phyloP scores from a whole-genome alignment of 2,888 invertebrate species.

The Acheta domesticus region DNA sequence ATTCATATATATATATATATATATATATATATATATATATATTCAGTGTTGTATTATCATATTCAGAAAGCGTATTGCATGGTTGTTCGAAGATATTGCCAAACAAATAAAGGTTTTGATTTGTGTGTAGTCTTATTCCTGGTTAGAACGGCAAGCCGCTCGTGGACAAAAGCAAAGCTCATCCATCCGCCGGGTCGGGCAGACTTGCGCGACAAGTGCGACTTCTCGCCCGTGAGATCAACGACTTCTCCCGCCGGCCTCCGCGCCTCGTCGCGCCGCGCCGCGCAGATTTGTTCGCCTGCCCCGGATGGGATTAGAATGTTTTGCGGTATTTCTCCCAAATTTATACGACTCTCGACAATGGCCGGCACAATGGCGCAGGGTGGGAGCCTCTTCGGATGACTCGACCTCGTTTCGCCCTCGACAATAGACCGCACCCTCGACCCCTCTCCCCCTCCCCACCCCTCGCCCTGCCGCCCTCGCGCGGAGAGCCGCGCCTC shows the following conservation, averaged over 20 bases:
- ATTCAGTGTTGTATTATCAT: no score
- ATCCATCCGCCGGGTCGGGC: no score
- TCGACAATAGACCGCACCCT: background rate
- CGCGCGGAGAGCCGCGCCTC: background rate
- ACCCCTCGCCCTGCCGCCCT: background rate
- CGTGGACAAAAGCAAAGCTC: no score
- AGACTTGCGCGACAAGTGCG: no score
- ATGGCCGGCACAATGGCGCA: background rate
- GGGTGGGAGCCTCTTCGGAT: background rate
- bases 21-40: no score
- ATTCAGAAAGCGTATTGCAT: no score
- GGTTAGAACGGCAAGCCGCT: no score
- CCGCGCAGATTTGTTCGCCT: background rate
- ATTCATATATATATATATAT: no score
- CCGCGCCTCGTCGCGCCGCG: background rate
- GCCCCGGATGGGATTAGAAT: background rate
- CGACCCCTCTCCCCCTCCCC: background rate
- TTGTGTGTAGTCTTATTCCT: no score
- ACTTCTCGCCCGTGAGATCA: background rate
- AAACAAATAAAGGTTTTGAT: no score
- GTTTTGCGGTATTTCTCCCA: slow-evolving; percentile 2
- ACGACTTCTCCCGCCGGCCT: background rate
- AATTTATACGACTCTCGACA: background rate
- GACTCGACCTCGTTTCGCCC: slow-evolving; percentile 2
- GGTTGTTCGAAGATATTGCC: no score